phyloP scores from a whole-genome alignment of 1,140 invertebrate genomes.

The Acyrthosiphon pisum region DNA sequence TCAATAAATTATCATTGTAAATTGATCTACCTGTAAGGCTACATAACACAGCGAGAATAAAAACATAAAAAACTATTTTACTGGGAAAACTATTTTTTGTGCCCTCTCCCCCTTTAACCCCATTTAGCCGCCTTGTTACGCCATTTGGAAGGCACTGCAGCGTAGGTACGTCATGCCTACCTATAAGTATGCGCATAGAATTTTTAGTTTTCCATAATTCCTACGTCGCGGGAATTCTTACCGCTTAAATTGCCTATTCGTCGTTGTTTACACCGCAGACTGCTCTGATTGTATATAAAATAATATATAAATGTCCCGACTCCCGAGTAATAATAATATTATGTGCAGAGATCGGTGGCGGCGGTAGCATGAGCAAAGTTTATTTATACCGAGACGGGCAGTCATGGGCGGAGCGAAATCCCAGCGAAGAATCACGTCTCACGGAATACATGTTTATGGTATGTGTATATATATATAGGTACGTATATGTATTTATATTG shows the following conservation, averaged over 20 bases:
- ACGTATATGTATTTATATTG: constrained; percentile 48
- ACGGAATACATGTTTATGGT: background rate
- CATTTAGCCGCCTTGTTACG: background rate
- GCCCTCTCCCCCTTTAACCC: too few relatives aligned
- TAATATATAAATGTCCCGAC: background rate
- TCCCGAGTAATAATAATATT: background rate
- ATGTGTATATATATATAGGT: constrained; percentile 6
- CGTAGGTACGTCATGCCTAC: too few relatives aligned
- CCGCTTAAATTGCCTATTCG: background rate
- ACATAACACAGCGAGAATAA: background rate
- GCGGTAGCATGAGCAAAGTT: constrained; percentile 26
- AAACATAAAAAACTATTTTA: background rate
- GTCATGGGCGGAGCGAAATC: constrained; percentile 51
- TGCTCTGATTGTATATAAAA: background rate
- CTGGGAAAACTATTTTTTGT: background rate
- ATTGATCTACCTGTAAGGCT: background rate
- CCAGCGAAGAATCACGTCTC: constrained; percentile 29
- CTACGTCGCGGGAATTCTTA: background rate
- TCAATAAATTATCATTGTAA: background rate
- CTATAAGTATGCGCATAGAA: background rate
- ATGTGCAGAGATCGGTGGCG: constrained; percentile 16
- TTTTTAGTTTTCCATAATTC: background rate
- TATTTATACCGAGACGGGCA: constrained; percentile 52
- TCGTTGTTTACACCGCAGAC: background rate
- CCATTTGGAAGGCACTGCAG: background rate